Conservation (phyloP, 2,888 invertebrate species). For the Cynaeus angustus region DNA sequence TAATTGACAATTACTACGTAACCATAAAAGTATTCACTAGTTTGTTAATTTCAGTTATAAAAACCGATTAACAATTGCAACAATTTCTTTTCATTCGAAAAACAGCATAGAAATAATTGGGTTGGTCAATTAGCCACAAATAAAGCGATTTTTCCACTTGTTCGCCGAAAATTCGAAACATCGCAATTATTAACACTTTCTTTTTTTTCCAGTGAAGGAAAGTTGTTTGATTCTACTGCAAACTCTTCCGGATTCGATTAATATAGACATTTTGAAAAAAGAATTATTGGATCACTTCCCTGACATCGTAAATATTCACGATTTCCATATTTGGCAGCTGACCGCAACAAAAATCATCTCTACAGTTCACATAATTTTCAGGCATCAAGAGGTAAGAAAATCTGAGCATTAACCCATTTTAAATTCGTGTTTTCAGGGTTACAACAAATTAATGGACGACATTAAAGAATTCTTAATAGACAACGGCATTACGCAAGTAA, state of each 20-base stretch:
- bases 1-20: no score
- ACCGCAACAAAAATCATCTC: slow-evolving; percentile 86
- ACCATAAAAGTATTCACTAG: no score
- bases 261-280: slow-evolving; percentile 81
- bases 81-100: no score
- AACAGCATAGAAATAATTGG: no score
- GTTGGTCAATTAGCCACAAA: no score
- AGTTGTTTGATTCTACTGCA: slow-evolving; percentile 91
- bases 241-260: slow-evolving; percentile 92
- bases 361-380: slow-evolving; percentile 87
- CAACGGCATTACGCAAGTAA: slow-evolving; percentile 88
- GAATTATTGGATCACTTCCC: slow-evolving; percentile 80
- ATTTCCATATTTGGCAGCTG: slow-evolving; percentile 92
- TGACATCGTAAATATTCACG: slow-evolving; percentile 85
- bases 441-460: slow-evolving; percentile 75
- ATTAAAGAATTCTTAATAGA: slow-evolving; percentile 85
- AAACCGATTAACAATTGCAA: no score
- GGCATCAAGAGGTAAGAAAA: slow-evolving; percentile 69
- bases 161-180: not conserved
- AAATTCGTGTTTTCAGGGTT: slow-evolving; percentile 68
- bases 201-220: slow-evolving; percentile 84
- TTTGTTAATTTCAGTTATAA: no score
- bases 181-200: not conserved
- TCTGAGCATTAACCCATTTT: no score
- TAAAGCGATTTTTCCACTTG: no score